Percentiles rank a stretch among this genome's conserved stretches.
Conservation (phyloP, 2,888 invertebrate species). For the Conus canariensis region DNA sequence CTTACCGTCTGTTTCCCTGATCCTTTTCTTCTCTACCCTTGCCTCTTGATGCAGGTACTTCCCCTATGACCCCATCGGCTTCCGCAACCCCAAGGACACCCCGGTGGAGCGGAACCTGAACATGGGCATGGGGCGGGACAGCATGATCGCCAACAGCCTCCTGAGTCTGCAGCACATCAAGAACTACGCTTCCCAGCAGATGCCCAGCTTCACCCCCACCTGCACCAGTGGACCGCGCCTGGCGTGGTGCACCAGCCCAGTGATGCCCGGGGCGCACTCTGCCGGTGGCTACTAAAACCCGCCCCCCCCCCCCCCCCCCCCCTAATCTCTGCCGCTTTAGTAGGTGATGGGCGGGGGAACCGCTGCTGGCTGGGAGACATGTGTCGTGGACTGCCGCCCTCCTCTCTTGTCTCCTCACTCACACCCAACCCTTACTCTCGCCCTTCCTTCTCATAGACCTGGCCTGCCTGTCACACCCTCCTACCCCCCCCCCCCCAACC, state of each 20-base stretch:
- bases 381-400: too few species aligned
- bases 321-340: neutral
- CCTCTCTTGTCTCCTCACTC: neutral
- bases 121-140: constrained; percentile 66
- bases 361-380: too few species aligned
- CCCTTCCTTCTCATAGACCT: neutral
- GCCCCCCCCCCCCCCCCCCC: too few species aligned
- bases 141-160: constrained; percentile 73
- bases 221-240: constrained; percentile 65
- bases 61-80: constrained; percentile 93
- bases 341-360: neutral
- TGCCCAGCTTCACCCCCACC: constrained; percentile 70
- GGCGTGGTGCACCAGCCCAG: constrained; percentile 58
- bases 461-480: neutral
- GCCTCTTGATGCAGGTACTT: constrained; percentile 80
- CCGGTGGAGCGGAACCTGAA: constrained; percentile 67
- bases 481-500: neutral
- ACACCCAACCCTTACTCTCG: neutral
- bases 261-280: constrained; percentile 40
- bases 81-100: constrained; percentile 85
- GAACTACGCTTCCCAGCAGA: constrained; percentile 83
- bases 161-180: constrained; percentile 93
- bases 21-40: too few species aligned
- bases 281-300: constrained; percentile 35
- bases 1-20: too few species aligned